A percentile compares a stretch with the other conserved stretches of the same genome.
These are phyloP conservation scores for Astreopora myriophthalma DNA, from an alignment of 64 coral and sea anemone species.

Conservation along the genomic window DNA sequence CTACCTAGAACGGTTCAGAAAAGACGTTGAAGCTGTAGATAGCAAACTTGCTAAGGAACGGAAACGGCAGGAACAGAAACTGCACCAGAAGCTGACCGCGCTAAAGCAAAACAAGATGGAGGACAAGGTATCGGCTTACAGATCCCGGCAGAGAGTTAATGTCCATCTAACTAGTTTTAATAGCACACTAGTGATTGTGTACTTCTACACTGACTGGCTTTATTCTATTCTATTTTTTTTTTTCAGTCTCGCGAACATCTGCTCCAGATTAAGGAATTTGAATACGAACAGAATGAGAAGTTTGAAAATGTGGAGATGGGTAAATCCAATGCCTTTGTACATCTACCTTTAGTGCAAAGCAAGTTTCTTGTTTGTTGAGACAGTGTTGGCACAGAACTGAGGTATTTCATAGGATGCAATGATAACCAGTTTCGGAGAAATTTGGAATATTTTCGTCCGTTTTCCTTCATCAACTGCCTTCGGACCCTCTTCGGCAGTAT, in stretches of 20 bases:
- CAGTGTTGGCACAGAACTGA: no score
- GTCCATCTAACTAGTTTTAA: background rate
- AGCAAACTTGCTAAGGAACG: slow-evolving; percentile 75
- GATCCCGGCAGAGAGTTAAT: background rate
- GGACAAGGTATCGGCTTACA: slow-evolving; percentile 63
- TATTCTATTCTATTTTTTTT: background rate
- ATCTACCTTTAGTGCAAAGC: no score
- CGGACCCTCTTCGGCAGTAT: no score
- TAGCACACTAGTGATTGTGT: background rate
- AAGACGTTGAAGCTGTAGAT: slow-evolving; percentile 78
- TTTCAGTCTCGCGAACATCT: slow-evolving; percentile 67
- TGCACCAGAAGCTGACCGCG: slow-evolving; percentile 84
- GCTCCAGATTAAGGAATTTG: slow-evolving; percentile 51
- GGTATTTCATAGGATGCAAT: no score
- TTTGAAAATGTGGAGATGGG: slow-evolving; percentile 85
- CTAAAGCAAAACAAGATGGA: slow-evolving; percentile 79
- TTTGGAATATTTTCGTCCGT: no score
- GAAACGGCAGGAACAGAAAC: slow-evolving; percentile 73
- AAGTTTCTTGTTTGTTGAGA: no score
- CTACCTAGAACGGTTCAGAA: slow-evolving; percentile 66
- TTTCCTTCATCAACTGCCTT: no score
- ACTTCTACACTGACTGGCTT: background rate
- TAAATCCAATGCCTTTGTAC: background rate
- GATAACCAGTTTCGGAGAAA: no score
- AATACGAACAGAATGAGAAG: slow-evolving; percentile 66